Base-by-base conservation (phyloP, 2,888 invertebrate species). In the Hecatera dysodea region DNA sequence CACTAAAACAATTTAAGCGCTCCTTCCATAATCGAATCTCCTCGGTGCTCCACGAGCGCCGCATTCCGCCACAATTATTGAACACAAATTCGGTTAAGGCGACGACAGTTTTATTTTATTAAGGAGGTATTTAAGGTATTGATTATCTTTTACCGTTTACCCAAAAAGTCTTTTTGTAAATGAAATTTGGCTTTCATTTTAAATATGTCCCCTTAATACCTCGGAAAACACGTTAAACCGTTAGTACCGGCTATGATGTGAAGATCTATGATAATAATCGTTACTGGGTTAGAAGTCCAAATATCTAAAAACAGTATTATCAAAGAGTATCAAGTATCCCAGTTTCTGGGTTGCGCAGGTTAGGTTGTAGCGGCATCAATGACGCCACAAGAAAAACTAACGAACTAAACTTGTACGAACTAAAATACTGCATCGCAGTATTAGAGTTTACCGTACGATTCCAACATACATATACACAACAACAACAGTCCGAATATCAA, bases 1-100 rank as follows among this genome's bases (percentile, higher is more conserved):
- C 89, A 87, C 86, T 94, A 93, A 94, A 94, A 93, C 94, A 94
- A 95, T 95, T 95, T 94, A 90, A 90, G 85, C 86, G 89, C 87
- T 90, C 90, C 88, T 86, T 79, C 86, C 87, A 72, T 94, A 94
- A 95, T 94, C 88, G 89, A 93, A 92, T 95, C 89, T 85, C 75
- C 73, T 79, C 85, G 90, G 90, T 86, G 88, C 88, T 83, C 87
- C 84, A 83, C 87, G 82, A 83, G 81, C 80, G 83, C 89, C 89
- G 87, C 90, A 90, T 91, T 91, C 89, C 92, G 83, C 90, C 87
- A 89, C 91, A 94, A 93, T 93, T 93, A 94, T 91, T 90, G 90
- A 89, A 90, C 89, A 80, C 84, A 93, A 94, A 94, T 90, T 92
- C 82, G 88, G 86, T 94, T 92, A 89, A 71, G 82, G 44, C 29